A percentile compares a stretch with the other conserved stretches of the same genome.
Evolutionary conservation across 2,113 vertebrate genomes (phyloP).

Genomic region (Pachyramphus minor): DNA sequence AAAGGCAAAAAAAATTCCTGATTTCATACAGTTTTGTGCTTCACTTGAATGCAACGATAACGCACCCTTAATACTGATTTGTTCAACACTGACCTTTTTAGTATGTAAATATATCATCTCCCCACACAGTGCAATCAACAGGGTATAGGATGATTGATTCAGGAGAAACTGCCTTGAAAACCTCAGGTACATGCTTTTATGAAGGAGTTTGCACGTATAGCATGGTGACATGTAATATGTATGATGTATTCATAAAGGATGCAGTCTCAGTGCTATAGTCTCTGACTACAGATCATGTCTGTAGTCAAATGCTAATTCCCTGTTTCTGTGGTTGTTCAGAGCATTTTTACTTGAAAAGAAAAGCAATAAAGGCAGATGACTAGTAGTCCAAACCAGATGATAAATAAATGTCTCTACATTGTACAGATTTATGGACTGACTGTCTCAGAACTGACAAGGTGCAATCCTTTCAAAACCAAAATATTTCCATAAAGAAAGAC

Average conservation of each 20-base stretch:
- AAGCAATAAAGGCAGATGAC: background rate
- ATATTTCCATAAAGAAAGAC: background rate
- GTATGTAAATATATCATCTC: constrained; percentile 63
- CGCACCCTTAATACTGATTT: background rate
- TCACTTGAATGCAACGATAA: background rate
- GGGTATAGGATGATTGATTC: background rate
- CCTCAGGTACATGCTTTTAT: background rate
- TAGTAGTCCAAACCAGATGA: background rate
- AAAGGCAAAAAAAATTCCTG: background rate
- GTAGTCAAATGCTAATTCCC: background rate
- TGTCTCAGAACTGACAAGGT: background rate
- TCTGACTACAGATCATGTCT: background rate
- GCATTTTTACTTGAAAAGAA: background rate
- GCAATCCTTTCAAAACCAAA: background rate
- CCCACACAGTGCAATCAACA: background rate
- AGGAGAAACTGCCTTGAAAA: background rate
- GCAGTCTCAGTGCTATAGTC: background rate
- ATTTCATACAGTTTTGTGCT: background rate
- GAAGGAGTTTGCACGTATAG: background rate
- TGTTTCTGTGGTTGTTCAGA: background rate
- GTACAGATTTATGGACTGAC: background rate
- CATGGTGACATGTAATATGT: background rate
- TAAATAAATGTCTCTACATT: background rate
- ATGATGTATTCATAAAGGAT: background rate
- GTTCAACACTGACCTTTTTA: constrained; percentile 61